Base-by-base conservation (phyloP, 2,888 invertebrate species). In the Erynnis tages region DNA sequence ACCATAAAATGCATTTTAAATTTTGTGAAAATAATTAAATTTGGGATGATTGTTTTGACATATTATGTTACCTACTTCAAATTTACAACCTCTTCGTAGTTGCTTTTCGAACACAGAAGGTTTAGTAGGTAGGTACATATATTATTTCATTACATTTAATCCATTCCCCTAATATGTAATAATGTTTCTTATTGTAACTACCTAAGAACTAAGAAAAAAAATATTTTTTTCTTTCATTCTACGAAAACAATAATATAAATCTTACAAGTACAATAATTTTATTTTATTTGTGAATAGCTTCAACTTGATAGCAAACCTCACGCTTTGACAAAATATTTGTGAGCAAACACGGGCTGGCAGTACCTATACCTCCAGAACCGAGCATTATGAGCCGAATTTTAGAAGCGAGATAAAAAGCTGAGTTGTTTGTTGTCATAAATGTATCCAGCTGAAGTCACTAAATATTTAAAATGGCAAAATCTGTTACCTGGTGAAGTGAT, bases 381-480 rank as follows among this genome's bases (percentile, higher is more conserved):
- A 49, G 19, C 17, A 41, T 32, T 25, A 11, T 19, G 34, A 29
- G 37, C 35, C 14, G 30, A 48, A 45, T 58, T 53, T 53, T 30
- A 40, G 34, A 53, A 19, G 34, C 14, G 34, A 52, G 52, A 53
- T 73, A 71, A 75, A 73, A 79, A 79, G 70, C 68, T 64, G 61
- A 66, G 66, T 69, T 81, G 75, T 82, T 82, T 82, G 79, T 78
- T 77, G 76, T 75, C 77, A 72, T 79, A 78, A 80, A 76, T 69
- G 75, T 72, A 71, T 73, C 66, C 73, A 76, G 75, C 73, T 76
- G 73, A 79, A 79, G 76, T 77, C 71, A 75, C 71, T 81, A 79
- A 85, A 85, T 86, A 84, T 84, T 84, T 82, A 83, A 43, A 84
- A 84, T 74, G 77, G 73, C 73, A 76, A 83, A 84, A 82, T 84